Conservation (phyloP, 2,888 invertebrate genomes). For the Drosophila leonis region DNA sequence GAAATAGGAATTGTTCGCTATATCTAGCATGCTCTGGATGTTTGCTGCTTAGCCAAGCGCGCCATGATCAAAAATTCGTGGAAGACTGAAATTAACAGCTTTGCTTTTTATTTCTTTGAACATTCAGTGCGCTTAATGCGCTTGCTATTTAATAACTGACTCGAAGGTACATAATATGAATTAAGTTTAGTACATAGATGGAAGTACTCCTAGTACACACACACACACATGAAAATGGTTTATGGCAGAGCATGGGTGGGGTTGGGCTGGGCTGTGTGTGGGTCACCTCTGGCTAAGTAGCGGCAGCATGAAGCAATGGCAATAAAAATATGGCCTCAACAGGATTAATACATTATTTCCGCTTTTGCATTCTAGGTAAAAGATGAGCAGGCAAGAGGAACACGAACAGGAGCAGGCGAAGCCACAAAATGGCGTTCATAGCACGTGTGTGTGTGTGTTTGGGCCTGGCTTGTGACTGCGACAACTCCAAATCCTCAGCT, state of each 20-base stretch:
- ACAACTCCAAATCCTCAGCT: slow-evolving; percentile 59
- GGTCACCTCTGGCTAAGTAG: slow-evolving; percentile 11
- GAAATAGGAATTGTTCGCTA: too few species aligned
- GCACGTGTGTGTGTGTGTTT: slow-evolving; percentile 1
- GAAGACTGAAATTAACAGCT: background rate
- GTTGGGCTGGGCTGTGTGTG: background rate
- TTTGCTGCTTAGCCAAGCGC: background rate
- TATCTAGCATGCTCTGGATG: too few species aligned
- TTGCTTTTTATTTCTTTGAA: background rate
- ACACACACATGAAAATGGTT: slow-evolving; percentile 46
- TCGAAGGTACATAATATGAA: slow-evolving; percentile 31
- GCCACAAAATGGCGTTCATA: slow-evolving; percentile 40
- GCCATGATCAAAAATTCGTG: background rate
- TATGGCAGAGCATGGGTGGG: slow-evolving; percentile 25
- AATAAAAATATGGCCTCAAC: slow-evolving; percentile 85
- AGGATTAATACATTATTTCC: slow-evolving; percentile 85
- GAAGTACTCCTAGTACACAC: slow-evolving; percentile 49
- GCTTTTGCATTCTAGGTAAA: slow-evolving; percentile 54
- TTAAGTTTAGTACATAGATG: slow-evolving; percentile 58
- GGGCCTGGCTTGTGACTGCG: slow-evolving; percentile 40
- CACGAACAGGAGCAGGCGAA: slow-evolving; percentile 1
- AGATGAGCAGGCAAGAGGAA: slow-evolving; percentile 1
- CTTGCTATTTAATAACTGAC: background rate
- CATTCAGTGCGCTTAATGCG: background rate
- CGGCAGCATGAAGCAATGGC: slow-evolving; percentile 67